These are phyloP conservation scores for Acanthurus tractus DNA, from an alignment of 2,797 vertebrate species.

Conservation along the genomic window DNA sequence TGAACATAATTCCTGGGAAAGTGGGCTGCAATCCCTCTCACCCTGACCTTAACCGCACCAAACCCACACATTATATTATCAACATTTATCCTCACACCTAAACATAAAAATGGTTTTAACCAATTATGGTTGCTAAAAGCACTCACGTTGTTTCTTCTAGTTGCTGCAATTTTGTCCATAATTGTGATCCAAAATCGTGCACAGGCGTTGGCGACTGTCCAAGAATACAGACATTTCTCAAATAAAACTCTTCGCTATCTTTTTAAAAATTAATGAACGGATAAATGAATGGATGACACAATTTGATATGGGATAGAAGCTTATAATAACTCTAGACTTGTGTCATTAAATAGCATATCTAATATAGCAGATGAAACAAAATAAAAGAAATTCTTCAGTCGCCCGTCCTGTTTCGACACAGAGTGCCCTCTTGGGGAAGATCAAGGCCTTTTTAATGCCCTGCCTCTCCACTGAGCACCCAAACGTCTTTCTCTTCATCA, in stretches of 20 bases:
- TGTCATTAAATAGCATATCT: constrained; percentile 60
- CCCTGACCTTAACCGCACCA: background rate
- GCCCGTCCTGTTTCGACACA: constrained; percentile 47
- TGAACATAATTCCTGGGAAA: constrained; percentile 18
- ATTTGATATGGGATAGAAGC: constrained; percentile 22
- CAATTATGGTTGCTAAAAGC: background rate
- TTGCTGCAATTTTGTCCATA: background rate
- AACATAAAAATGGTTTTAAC: background rate
- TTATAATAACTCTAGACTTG: constrained; percentile 29
- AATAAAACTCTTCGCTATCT: constrained; percentile 26
- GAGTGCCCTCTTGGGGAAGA: constrained; percentile 48
- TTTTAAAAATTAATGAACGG: constrained; percentile 16
- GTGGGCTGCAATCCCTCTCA: background rate
- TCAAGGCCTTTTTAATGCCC: constrained; percentile 55
- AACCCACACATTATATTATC: background rate
- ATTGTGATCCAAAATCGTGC: background rate
- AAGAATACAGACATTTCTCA: background rate
- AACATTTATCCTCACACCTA: constrained; percentile 12
- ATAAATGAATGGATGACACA: constrained; percentile 29
- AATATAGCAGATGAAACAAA: constrained; percentile 60
- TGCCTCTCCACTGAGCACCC: constrained; percentile 29
- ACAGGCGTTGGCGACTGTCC: background rate
- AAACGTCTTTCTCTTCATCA: constrained; percentile 48
- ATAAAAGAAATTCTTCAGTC: constrained; percentile 41
- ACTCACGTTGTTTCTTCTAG: background rate